Conservation (phyloP, 2,113 vertebrate genomes). For the Bubalus kerabau region DNA sequence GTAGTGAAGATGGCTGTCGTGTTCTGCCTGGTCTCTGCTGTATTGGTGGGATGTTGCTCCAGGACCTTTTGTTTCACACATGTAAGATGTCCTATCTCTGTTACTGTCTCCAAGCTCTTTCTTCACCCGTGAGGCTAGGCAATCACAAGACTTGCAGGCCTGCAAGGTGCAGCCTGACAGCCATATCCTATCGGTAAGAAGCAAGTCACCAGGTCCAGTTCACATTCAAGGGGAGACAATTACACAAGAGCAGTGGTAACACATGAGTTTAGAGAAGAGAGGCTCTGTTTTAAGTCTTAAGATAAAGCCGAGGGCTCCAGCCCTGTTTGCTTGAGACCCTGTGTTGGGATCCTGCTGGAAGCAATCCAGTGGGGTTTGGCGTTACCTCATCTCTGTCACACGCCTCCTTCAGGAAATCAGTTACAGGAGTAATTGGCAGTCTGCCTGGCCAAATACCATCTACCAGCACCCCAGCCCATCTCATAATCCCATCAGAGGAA, state of each 20-base stretch:
- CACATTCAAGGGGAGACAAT: background rate
- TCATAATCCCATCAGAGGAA: background rate
- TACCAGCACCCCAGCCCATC: background rate
- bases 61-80: background rate
- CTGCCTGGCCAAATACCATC: background rate
- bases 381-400: background rate
- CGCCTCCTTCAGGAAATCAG: background rate
- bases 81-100: background rate
- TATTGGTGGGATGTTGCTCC: background rate
- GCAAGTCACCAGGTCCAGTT: background rate
- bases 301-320: background rate
- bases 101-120: background rate
- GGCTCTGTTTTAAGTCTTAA: background rate
- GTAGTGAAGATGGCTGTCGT: background rate
- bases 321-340: background rate
- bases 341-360: background rate
- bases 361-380: background rate
- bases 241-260: background rate
- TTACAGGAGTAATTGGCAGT: background rate
- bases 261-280: background rate
- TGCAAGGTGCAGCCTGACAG: background rate
- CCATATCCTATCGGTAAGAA: background rate
- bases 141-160: background rate
- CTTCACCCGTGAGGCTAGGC: background rate
- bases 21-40: background rate